A percentile compares a stretch with the other conserved stretches of the same genome.
phyloP scores from a whole-genome alignment of 1,140 invertebrate genomes.

The Bombus breviceps region DNA sequence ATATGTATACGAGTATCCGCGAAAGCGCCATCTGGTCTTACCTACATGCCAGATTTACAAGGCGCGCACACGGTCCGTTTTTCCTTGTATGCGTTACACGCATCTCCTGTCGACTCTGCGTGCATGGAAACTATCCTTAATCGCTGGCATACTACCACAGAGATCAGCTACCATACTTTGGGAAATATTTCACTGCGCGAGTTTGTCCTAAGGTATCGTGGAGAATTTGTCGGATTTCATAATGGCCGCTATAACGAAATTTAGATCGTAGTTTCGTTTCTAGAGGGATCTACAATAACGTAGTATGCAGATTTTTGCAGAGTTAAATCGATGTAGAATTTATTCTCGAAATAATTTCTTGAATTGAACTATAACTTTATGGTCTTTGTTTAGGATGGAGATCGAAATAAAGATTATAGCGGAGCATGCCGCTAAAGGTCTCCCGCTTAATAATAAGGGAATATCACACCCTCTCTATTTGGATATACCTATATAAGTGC shows the following conservation, averaged over 20 bases:
- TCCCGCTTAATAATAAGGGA: constrained; percentile 35
- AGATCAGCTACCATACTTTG: neutral
- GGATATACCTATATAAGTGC: constrained; percentile 59
- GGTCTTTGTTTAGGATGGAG: too few species aligned
- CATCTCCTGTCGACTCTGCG: neutral
- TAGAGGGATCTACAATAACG: too few species aligned
- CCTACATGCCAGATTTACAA: constrained; percentile 48
- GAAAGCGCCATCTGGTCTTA: constrained; percentile 33
- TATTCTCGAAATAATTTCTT: neutral
- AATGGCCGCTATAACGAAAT: neutral
- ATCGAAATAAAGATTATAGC: neutral
- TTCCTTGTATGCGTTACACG: neutral
- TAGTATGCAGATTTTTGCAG: neutral
- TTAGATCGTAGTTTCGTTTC: neutral
- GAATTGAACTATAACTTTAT: neutral
- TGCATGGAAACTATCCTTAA: constrained; percentile 19
- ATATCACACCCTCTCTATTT: constrained; percentile 20
- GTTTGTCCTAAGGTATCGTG: neutral
- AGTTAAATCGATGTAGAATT: neutral
- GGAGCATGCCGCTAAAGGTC: neutral
- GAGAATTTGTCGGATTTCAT: neutral
- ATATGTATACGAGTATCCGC: neutral
- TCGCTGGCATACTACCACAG: neutral
- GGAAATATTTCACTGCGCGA: neutral
- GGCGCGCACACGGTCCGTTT: neutral